A percentile compares a stretch with the other conserved stretches of the same genome.
Conservation (phyloP, 2,113 vertebrate genomes). For the Sula dactylatra region DNA sequence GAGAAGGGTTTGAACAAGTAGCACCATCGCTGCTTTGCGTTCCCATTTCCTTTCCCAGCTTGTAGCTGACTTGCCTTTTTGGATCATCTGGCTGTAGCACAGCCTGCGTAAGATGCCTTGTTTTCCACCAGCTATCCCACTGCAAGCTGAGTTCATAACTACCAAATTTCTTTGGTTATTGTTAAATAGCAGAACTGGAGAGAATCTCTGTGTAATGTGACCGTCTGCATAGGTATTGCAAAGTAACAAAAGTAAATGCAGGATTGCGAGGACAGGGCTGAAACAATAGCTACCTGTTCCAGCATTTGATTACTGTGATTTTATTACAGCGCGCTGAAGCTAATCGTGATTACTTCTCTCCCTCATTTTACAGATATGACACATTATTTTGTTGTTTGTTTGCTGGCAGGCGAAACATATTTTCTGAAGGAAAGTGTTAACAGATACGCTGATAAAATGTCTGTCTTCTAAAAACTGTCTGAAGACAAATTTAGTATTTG, state of each 20-base stretch:
- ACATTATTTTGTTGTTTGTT: conserved; percentile 56
- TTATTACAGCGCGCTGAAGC: not conserved
- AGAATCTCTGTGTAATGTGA: not conserved
- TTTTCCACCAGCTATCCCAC: not conserved
- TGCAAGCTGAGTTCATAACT: not conserved
- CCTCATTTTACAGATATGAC: conserved; percentile 22
- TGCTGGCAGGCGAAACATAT: conserved; percentile 57
- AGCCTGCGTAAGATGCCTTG: not conserved
- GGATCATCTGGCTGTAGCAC: not conserved
- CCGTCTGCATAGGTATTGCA: not conserved
- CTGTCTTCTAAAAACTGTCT: conserved; percentile 58
- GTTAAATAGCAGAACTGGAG: not conserved
- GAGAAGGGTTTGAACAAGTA: not conserved
- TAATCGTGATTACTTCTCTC: conserved; percentile 16
- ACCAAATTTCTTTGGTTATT: accelerated
- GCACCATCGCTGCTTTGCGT: not conserved
- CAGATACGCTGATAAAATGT: conserved; percentile 55
- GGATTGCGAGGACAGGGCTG: not conserved
- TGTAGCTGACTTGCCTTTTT: not conserved
- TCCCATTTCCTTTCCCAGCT: accelerated
- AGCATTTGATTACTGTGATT: not conserved
- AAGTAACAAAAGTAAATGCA: not conserved
- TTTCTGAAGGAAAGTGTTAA: conserved; percentile 66
- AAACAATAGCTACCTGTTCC: accelerated
- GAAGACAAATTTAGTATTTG: conserved; percentile 54